phyloP scores from a whole-genome alignment of 2,888 invertebrate species.

The Latrodectus hesperus region DNA sequence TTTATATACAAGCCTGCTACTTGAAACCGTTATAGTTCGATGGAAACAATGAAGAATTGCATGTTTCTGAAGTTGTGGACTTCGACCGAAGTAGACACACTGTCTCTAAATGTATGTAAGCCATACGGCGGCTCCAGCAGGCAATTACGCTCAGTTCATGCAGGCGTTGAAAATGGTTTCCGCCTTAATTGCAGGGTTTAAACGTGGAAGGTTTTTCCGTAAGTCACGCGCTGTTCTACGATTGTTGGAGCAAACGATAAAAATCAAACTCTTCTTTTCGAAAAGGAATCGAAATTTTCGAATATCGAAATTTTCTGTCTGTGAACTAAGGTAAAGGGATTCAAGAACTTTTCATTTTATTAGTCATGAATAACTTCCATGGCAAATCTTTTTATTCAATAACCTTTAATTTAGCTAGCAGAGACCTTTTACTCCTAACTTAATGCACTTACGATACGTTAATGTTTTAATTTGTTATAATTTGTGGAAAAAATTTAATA shows the following conservation, averaged over 20 bases:
- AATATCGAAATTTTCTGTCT: neutral
- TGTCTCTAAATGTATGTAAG: neutral
- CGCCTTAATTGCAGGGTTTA: neutral
- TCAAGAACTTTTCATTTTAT: neutral
- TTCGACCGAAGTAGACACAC: neutral
- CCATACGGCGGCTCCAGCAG: neutral
- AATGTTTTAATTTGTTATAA: no score
- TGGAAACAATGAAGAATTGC: neutral
- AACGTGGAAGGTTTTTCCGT: neutral
- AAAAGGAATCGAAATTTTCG: neutral
- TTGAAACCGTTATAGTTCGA: neutral
- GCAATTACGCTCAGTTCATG: neutral
- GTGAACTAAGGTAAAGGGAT: neutral
- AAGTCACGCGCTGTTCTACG: neutral
- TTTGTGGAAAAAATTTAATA: no score
- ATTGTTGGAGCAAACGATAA: no score
- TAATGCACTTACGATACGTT: no score
- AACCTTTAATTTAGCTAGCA: no score
- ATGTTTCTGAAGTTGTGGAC: neutral
- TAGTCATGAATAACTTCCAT: neutral
- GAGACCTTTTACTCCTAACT: no score
- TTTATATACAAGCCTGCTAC: neutral
- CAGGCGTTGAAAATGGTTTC: conserved; percentile 1
- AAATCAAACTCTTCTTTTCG: no score
- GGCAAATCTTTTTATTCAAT: neutral